Evolutionary conservation across 2,113 vertebrate genomes (phyloP).

Genomic region (Hippocampus barbouri): DNA sequence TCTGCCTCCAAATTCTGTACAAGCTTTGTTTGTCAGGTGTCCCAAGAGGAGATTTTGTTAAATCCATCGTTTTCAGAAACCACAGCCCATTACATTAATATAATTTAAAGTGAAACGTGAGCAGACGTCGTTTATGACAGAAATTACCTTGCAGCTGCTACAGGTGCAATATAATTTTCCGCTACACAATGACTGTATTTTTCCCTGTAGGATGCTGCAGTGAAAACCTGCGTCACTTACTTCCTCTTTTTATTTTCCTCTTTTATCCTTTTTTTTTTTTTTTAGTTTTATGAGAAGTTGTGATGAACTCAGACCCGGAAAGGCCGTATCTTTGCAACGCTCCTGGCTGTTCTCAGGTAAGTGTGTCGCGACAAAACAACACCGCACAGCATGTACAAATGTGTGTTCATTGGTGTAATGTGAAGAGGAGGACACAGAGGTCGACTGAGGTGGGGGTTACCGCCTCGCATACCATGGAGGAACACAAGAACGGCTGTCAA

Average conservation of each 20-base stretch:
- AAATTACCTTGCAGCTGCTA: slow-evolving; percentile 29
- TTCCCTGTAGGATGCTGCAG: slow-evolving; percentile 23
- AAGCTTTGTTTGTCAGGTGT: slow-evolving; percentile 8
- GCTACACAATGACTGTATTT: slow-evolving; percentile 33
- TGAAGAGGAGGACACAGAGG: slow-evolving; percentile 37
- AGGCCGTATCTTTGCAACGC: slow-evolving; percentile 96
- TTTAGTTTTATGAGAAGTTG: slow-evolving; percentile 95
- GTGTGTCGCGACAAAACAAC: slow-evolving; percentile 50
- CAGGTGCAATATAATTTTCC: slow-evolving; percentile 32
- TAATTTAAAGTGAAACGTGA: slow-evolving; percentile 21
- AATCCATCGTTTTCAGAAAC: slow-evolving; percentile 16
- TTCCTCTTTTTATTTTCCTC: slow-evolving; percentile 19
- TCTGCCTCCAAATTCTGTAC: neutral
- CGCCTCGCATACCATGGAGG: slow-evolving; percentile 12
- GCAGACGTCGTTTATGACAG: slow-evolving; percentile 16
- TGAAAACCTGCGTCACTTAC: slow-evolving; percentile 27
- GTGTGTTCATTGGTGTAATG: slow-evolving; percentile 32
- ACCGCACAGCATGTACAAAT: neutral
- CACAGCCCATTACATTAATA: slow-evolving; percentile 9
- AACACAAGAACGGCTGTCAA: slow-evolving; percentile 28
- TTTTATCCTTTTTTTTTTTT: slow-evolving; percentile 17
- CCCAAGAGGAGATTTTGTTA: neutral
- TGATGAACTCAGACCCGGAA: slow-evolving; percentile 99
- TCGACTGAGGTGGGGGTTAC: slow-evolving; percentile 24
- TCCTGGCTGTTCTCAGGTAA: slow-evolving; percentile 98